Percentiles rank a stretch among this genome's conserved stretches.
phyloP scores from a whole-genome alignment of 2,888 invertebrate genomes.

The Spilosoma lubricipeda region DNA sequence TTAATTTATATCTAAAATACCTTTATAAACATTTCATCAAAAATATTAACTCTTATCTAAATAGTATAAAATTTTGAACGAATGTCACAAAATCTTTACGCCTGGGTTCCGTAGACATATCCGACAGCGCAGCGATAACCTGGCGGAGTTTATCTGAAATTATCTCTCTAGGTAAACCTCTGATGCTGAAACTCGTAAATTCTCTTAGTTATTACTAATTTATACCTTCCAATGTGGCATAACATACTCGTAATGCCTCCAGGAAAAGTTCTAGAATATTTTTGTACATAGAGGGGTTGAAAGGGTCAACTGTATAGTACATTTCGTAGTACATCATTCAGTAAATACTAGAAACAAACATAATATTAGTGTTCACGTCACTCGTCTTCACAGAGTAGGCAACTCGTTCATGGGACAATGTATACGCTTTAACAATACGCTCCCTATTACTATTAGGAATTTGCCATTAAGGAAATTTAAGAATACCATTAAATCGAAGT shows the following conservation, averaged over 20 bases:
- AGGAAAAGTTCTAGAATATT: no score
- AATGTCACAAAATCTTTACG: not conserved
- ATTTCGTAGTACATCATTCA: no score
- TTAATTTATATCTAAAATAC: not conserved
- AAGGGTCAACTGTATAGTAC: no score
- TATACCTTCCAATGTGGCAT: conserved; percentile 3
- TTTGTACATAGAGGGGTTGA: not conserved
- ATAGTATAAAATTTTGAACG: not conserved
- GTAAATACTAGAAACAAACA: no score
- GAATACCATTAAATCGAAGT: no score
- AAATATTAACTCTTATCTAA: not conserved
- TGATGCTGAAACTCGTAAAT: conserved; percentile 10
- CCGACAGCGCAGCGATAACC: not conserved
- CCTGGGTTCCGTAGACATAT: not conserved
- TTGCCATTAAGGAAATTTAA: no score
- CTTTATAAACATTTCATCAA: not conserved
- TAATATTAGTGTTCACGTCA: no score
- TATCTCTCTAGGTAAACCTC: conserved; percentile 2
- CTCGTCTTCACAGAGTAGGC: no score
- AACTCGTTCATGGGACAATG: no score
- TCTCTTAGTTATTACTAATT: conserved; percentile 17
- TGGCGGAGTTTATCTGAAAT: conserved; percentile 40
- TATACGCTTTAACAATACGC: no score
- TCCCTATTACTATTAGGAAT: no score
- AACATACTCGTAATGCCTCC: no score